phyloP scores from a whole-genome alignment of 2,797 vertebrate genomes.

The Coilia nasus region DNA sequence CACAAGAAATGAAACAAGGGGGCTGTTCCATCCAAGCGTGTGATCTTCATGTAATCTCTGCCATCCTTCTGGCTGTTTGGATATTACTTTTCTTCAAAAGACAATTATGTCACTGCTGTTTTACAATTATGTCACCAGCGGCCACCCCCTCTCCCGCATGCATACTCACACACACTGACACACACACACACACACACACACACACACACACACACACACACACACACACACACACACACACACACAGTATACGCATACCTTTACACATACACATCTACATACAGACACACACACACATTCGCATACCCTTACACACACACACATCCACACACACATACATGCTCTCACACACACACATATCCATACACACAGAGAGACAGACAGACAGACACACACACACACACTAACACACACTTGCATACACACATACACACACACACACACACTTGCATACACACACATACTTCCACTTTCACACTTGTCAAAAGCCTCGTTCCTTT shows the following conservation, averaged over 20 bases:
- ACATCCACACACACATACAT: neutral
- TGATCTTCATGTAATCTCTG: slow-evolving; percentile 17
- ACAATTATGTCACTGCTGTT: slow-evolving; percentile 65
- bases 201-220: slow-evolving; percentile 3
- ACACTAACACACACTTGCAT: neutral
- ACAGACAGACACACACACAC: neutral
- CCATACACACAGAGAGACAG: neutral
- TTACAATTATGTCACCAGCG: neutral
- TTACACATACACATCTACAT: too few relatives aligned
- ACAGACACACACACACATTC: neutral
- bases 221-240: neutral
- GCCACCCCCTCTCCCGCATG: neutral
- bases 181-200: neutral
- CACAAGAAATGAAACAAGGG: neutral
- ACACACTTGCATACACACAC: neutral
- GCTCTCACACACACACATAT: neutral
- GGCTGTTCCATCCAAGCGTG: neutral
- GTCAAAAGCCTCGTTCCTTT: too few relatives aligned
- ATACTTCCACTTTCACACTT: neutral
- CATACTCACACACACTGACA: slow-evolving; percentile 10
- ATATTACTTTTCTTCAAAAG: slow-evolving; percentile 46
- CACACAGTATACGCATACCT: too few relatives aligned
- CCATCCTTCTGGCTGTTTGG: slow-evolving; percentile 7
- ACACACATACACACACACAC: neutral
- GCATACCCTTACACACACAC: neutral